A percentile compares a stretch with the other conserved stretches of the same genome.
phyloP scores from a whole-genome alignment of 2,797 vertebrate species.

The Sylvia borin region DNA sequence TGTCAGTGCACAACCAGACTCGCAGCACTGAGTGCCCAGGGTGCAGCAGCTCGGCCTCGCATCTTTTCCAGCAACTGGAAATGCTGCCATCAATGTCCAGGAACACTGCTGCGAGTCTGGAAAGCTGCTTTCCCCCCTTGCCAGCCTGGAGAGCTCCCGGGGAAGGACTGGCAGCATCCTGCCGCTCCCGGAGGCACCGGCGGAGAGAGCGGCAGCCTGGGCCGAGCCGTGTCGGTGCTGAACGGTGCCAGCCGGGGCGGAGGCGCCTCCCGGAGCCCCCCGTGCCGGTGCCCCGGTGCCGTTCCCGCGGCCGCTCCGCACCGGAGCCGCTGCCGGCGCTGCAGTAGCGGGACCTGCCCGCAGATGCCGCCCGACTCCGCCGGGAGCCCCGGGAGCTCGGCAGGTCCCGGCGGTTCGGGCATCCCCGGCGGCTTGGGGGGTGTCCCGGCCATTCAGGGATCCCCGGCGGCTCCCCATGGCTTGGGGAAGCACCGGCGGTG shows the following conservation, averaged over 20 bases:
- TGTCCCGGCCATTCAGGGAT: background rate
- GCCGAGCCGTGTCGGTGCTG: background rate
- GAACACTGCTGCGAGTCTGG: accelerated
- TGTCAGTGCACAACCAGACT: background rate
- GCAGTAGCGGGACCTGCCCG: constrained; percentile 41
- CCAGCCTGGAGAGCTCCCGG: background rate
- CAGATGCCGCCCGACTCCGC: constrained; percentile 70
- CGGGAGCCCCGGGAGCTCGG: background rate
- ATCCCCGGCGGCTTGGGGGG: background rate
- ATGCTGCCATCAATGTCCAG: background rate
- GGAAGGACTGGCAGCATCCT: background rate
- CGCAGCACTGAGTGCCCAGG: accelerated
- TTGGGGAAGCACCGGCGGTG: background rate
- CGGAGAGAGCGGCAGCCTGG: background rate
- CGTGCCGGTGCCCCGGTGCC: no score
- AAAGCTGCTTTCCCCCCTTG: background rate
- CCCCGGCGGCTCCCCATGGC: background rate
- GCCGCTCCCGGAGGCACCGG: accelerated
- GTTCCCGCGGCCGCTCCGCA: background rate
- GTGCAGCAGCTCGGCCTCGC: background rate
- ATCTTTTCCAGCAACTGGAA: background rate
- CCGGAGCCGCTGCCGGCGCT: background rate
- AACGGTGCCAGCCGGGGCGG: background rate
- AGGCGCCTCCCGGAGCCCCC: background rate
- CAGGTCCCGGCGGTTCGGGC: background rate